Conservation (phyloP, 2,113 vertebrate genomes). For the Picathartes gymnocephalus region DNA sequence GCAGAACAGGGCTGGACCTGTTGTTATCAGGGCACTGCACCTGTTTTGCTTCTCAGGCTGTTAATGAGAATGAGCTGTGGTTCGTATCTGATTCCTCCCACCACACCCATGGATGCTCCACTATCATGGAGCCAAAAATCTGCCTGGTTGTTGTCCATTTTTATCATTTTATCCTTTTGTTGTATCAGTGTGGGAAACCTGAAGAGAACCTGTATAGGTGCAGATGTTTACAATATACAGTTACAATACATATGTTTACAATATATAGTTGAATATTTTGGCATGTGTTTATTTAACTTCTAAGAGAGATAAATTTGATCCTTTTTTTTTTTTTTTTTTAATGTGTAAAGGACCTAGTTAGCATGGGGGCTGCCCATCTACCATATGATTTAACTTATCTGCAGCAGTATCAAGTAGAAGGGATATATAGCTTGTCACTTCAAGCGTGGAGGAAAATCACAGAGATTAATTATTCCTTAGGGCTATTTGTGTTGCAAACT, state of each 20-base stretch:
- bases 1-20: background rate
- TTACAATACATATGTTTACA: background rate
- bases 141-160: background rate
- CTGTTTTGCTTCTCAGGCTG: background rate
- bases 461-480: background rate
- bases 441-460: background rate
- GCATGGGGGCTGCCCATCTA: background rate
- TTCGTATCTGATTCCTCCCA: background rate
- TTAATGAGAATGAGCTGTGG: background rate
- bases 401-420: background rate
- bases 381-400: background rate
- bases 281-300: background rate
- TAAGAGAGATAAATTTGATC: background rate
- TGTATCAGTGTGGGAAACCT: background rate
- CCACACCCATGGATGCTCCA: background rate
- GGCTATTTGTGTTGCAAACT: background rate
- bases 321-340: background rate
- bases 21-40: slow-evolving; percentile 7
- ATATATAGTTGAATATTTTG: background rate
- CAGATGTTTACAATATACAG: background rate
- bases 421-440: background rate
- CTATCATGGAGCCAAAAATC: background rate
- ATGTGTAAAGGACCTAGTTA: background rate
- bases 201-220: background rate
- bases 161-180: background rate